A percentile compares a stretch with the other conserved stretches of the same genome.
Conservation (phyloP, 2,797 vertebrate genomes). For the Manis javanica region DNA sequence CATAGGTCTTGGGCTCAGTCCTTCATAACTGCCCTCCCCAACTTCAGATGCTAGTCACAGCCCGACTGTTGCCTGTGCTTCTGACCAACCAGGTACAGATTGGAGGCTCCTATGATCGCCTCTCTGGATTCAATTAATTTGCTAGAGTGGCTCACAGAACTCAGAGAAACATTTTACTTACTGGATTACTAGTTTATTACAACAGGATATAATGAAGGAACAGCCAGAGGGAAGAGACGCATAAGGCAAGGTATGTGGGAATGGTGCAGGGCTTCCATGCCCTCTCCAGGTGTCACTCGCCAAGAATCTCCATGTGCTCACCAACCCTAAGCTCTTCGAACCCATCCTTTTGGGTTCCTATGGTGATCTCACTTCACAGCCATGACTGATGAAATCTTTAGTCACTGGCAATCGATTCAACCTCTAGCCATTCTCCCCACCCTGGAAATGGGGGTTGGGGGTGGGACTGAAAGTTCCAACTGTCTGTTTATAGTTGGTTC, state of each 20-base stretch:
- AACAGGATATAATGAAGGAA: neutral
- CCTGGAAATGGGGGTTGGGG: neutral
- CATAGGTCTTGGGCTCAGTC: neutral
- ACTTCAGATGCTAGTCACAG: neutral
- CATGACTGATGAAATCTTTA: neutral
- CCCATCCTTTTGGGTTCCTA: neutral
- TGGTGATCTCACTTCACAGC: neutral
- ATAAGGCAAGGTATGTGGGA: neutral
- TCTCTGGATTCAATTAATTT: neutral
- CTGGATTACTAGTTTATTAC: neutral
- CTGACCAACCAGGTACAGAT: neutral
- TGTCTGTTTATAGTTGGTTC: neutral
- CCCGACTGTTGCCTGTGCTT: neutral
- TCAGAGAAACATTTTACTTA: neutral
- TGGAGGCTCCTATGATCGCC: neutral
- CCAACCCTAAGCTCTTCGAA: neutral
- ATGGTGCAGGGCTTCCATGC: neutral
- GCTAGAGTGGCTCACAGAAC: neutral
- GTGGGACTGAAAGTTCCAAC: neutral
- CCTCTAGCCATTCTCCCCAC: neutral
- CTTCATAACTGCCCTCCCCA: neutral
- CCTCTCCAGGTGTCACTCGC: neutral
- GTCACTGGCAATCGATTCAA: neutral
- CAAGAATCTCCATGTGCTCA: neutral
- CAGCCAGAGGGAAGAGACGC: neutral